These are phyloP conservation scores for Dinothrombium tinctorium DNA, from an alignment of 1,140 invertebrate genomes.

Conservation along the genomic window DNA sequence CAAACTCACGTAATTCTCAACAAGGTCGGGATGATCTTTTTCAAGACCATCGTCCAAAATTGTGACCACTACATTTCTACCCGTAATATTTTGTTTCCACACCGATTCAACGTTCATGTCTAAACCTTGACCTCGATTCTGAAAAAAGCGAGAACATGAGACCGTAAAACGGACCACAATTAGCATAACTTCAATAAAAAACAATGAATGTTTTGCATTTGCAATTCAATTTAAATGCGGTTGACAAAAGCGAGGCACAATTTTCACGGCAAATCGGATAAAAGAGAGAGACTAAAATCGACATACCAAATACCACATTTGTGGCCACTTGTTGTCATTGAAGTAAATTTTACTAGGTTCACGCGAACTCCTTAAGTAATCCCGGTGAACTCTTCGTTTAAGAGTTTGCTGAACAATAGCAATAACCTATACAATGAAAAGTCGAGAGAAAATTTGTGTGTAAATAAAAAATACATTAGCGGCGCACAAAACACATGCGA, in stretches of 20 bases:
- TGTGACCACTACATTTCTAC: constrained; percentile 71
- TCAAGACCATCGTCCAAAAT: constrained; percentile 96
- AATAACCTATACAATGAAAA: constrained; percentile 4
- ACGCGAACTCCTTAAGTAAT: constrained; percentile 61
- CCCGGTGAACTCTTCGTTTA: constrained; percentile 57
- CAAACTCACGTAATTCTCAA: constrained; percentile 72
- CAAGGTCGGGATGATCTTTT: constrained; percentile 82
- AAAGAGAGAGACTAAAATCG: too few species aligned
- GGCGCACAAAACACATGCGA: too few species aligned
- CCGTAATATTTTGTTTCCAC: constrained; percentile 71
- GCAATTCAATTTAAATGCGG: too few species aligned
- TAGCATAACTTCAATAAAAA: too few species aligned
- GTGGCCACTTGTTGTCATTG: constrained; percentile 57
- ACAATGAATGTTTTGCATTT: too few species aligned
- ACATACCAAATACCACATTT: constrained; percentile 31
- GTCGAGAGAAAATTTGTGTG: too few species aligned
- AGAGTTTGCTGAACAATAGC: constrained; percentile 51
- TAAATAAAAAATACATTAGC: too few species aligned
- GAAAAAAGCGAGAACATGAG: too few species aligned
- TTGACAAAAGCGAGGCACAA: too few species aligned
- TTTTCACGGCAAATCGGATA: too few species aligned
- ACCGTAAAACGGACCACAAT: too few species aligned
- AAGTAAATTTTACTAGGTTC: constrained; percentile 68
- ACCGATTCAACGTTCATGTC: constrained; percentile 81
- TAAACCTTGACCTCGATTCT: constrained; percentile 36